These are phyloP conservation scores for Zosterops lateralis DNA, from an alignment of 2,113 vertebrate species.

Conservation along the genomic window DNA sequence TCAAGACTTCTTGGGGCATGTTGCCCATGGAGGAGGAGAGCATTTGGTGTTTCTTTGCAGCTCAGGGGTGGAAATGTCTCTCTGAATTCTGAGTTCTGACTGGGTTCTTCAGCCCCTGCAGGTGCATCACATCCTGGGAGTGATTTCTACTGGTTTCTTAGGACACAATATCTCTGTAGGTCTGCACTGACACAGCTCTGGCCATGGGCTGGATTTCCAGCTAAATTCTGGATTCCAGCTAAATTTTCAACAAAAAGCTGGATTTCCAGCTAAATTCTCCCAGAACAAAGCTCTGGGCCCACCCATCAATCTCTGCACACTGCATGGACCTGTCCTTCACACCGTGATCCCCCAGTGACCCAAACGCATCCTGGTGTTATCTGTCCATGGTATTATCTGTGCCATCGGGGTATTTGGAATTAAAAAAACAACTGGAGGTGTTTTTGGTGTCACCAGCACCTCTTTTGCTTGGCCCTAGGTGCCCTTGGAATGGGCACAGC, in stretches of 20 bases:
- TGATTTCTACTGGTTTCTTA: not conserved
- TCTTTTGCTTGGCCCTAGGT: not conserved
- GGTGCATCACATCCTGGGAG: not conserved
- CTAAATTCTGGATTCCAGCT: no score
- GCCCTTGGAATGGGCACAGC: accelerated
- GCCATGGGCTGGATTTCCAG: not conserved
- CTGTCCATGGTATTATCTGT: not conserved
- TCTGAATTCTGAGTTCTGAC: not conserved
- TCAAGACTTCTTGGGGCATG: not conserved
- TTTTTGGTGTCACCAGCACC: not conserved
- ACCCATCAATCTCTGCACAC: no score
- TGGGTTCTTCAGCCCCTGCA: not conserved
- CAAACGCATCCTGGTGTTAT: not conserved
- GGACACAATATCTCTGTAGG: not conserved
- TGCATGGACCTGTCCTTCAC: not conserved
- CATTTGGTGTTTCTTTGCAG: not conserved
- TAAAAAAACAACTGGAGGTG: not conserved
- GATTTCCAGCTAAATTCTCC: no score
- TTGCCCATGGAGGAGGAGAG: not conserved
- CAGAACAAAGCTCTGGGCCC: not conserved
- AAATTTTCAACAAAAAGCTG: no score
- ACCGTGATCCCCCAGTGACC: accelerated
- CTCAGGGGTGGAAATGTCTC: not conserved
- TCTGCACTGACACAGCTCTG: not conserved
- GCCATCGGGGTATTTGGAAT: not conserved